Conservation (phyloP, 2,113 vertebrate genomes). For the Dipodomys ordii region DNA sequence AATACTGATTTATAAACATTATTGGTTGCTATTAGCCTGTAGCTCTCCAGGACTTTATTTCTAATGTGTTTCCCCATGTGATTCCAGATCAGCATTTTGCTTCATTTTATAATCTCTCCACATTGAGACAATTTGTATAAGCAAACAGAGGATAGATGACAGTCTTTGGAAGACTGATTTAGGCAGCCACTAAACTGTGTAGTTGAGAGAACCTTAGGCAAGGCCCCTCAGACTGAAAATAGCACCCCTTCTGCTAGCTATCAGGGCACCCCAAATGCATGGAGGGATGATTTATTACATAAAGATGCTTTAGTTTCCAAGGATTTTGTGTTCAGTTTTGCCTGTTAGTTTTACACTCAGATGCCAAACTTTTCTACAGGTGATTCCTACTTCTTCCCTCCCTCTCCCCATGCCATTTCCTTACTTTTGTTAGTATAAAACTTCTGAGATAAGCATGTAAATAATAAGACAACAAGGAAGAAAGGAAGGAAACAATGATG, state of each 20-base stretch:
- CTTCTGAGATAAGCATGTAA: neutral
- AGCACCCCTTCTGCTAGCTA: neutral
- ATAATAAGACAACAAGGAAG: neutral
- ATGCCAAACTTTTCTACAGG: neutral
- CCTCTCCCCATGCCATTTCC: neutral
- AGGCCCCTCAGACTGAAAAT: neutral
- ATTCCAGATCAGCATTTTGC: conserved; percentile 14
- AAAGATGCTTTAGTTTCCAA: neutral
- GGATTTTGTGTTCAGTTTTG: neutral
- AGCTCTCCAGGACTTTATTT: neutral
- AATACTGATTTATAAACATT: conserved; percentile 20
- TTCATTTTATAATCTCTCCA: conserved; percentile 43
- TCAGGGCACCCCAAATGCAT: neutral
- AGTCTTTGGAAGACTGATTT: neutral
- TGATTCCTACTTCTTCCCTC: neutral
- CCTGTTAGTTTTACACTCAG: conserved; percentile 19
- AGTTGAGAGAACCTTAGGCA: neutral
- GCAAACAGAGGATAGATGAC: neutral
- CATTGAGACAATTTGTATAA: conserved; percentile 8
- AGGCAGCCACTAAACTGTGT: neutral
- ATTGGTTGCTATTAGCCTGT: neutral
- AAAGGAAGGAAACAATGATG: neutral
- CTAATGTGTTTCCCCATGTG: neutral
- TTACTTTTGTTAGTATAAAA: neutral
- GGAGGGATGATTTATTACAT: neutral